These are phyloP conservation scores for Caenorhabditis uteleia DNA, from an alignment of 2,888 invertebrate species.

Conservation along the genomic window DNA sequence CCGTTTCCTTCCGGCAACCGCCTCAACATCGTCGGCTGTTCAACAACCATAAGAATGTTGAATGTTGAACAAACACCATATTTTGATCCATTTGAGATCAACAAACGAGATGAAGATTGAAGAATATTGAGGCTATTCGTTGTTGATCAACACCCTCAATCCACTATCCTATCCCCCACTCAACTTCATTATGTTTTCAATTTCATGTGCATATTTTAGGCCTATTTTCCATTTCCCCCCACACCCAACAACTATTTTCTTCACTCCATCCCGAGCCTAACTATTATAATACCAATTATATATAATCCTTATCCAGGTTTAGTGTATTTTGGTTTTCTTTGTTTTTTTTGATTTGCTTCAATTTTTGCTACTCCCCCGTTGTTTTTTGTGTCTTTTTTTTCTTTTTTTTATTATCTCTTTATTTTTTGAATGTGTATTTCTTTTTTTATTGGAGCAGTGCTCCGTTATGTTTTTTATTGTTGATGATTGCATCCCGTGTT, in stretches of 20 bases:
- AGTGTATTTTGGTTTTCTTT: conserved; percentile 10
- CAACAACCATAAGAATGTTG: too few relatives aligned
- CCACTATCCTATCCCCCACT: too few relatives aligned
- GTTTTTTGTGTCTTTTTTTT: not conserved
- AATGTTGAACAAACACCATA: too few relatives aligned
- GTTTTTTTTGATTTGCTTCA: conserved; percentile 10
- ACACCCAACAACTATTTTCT: not conserved
- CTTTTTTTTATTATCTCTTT: conserved; percentile 1
- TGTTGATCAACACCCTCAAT: too few relatives aligned
- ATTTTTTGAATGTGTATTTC: not conserved
- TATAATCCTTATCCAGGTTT: not conserved
- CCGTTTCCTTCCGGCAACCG: conserved; percentile 77
- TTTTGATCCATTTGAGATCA: too few relatives aligned
- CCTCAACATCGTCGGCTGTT: conserved; percentile 4
- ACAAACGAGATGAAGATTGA: too few relatives aligned
- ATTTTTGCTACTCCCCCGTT: not conserved
- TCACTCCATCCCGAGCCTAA: not conserved
- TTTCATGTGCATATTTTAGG: conserved; percentile 1
- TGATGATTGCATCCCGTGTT: conserved; percentile 16
- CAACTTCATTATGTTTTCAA: too few relatives aligned
- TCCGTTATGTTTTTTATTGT: conserved; percentile 8
- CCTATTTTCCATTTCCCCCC: not conserved
- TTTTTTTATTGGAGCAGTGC: conserved; percentile 30
- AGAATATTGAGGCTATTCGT: too few relatives aligned
- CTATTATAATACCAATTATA: not conserved